phyloP scores from a whole-genome alignment of 2,888 invertebrate species.

The Acrobasis repandana region DNA sequence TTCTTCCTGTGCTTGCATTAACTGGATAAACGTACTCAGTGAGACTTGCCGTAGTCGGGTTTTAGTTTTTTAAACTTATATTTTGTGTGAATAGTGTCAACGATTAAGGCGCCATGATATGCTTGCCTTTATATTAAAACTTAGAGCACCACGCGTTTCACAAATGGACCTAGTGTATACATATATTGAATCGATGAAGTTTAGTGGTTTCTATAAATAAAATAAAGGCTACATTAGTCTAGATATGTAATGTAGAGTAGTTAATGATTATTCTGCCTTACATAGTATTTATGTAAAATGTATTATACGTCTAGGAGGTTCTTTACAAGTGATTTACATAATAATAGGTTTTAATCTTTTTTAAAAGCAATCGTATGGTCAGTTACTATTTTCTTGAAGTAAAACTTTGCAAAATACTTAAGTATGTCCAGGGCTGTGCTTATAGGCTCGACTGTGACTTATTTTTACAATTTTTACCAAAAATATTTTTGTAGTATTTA shows the following conservation, averaged over 20 bases:
- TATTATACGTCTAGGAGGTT: slow-evolving; percentile 2
- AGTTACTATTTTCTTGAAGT: slow-evolving; percentile 21
- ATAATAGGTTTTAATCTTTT: slow-evolving; percentile 15
- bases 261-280: neutral
- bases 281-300: neutral
- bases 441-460: slow-evolving; percentile 30
- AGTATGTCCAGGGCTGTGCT: slow-evolving; percentile 34
- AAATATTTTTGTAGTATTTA: slow-evolving; percentile 33
- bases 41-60: too few species aligned
- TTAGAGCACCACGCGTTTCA: too few species aligned
- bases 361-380: slow-evolving; percentile 10
- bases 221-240: neutral
- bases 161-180: too few species aligned
- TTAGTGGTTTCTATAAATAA: neutral
- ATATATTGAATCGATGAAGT: neutral
- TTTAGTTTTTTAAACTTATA: too few species aligned
- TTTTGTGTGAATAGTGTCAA: too few species aligned
- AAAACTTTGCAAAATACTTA: slow-evolving; percentile 18
- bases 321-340: slow-evolving; percentile 16
- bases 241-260: neutral
- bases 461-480: slow-evolving; percentile 37
- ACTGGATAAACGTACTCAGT: too few species aligned
- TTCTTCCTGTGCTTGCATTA: too few species aligned
- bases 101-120: too few species aligned
- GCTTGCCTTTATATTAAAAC: too few species aligned